Conservation (phyloP, 2,797 vertebrate genomes). For the Acipenser transmontanus region DNA sequence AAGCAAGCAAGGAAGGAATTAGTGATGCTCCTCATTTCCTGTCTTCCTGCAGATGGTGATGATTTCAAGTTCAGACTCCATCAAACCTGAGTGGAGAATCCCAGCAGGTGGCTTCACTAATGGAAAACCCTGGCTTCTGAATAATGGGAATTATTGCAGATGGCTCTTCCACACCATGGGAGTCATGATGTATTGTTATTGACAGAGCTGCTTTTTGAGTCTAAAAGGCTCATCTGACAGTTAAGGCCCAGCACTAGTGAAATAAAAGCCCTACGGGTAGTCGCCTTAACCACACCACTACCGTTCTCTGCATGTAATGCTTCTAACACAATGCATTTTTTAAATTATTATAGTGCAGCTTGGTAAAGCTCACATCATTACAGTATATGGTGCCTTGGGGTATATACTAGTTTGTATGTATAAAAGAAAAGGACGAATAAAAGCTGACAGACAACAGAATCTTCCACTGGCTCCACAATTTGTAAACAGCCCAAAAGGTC, state of each 20-base stretch:
- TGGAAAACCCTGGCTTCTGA: slow-evolving; percentile 80
- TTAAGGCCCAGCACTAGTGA: slow-evolving; percentile 60
- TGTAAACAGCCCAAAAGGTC: slow-evolving; percentile 48
- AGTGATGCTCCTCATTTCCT: slow-evolving; percentile 36
- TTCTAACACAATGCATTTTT: slow-evolving; percentile 64
- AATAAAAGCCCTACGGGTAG: slow-evolving; percentile 64
- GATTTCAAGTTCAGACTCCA: slow-evolving; percentile 72
- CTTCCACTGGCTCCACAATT: slow-evolving; percentile 65
- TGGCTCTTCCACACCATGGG: slow-evolving; percentile 68
- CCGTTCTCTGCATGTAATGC: slow-evolving; percentile 69
- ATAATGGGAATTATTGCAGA: slow-evolving; percentile 76
- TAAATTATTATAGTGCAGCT: slow-evolving; percentile 35
- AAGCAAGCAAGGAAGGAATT: slow-evolving; percentile 53
- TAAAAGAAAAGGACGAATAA: slow-evolving; percentile 45
- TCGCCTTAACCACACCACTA: slow-evolving; percentile 60
- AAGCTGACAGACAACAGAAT: slow-evolving; percentile 65
- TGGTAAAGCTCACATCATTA: slow-evolving; percentile 14
- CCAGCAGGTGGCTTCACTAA: slow-evolving; percentile 75
- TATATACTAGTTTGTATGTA: slow-evolving; percentile 9
- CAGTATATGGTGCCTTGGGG: slow-evolving; percentile 8
- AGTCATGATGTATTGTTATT: slow-evolving; percentile 78
- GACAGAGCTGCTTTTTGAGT: slow-evolving; percentile 71
- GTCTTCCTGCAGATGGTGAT: slow-evolving; percentile 70
- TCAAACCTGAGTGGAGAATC: slow-evolving; percentile 68
- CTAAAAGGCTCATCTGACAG: slow-evolving; percentile 73